Percentiles rank a stretch among this genome's conserved stretches.
Evolutionary conservation across 2,113 vertebrate genomes (phyloP).

Genomic region (Calonectris borealis): DNA sequence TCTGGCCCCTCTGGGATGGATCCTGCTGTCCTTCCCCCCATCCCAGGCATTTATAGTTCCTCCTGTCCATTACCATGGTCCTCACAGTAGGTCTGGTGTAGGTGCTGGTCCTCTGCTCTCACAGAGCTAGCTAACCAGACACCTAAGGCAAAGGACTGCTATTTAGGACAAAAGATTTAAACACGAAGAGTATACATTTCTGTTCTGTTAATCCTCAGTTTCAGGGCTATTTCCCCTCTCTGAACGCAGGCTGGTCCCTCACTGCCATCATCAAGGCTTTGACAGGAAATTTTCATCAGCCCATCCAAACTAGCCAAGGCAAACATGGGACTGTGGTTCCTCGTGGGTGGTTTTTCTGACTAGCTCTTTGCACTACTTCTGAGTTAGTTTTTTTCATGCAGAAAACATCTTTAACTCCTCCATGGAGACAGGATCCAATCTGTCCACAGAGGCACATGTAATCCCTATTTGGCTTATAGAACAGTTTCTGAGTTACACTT

Average conservation of each 20-base stretch:
- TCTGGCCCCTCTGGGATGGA: not conserved
- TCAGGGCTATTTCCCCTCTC: not conserved
- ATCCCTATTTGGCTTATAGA: not conserved
- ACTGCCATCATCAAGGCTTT: not conserved
- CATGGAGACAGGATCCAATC: not conserved
- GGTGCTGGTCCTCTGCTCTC: not conserved
- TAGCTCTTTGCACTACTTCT: not conserved
- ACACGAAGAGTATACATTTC: not conserved
- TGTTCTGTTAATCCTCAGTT: not conserved
- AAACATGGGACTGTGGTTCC: not conserved
- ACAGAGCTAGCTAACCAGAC: not conserved
- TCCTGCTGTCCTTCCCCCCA: not conserved
- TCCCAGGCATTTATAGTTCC: not conserved
- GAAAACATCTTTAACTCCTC: not conserved
- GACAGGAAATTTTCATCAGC: not conserved
- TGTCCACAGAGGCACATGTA: not conserved
- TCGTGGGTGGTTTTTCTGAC: not conserved
- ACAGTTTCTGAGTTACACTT: not conserved
- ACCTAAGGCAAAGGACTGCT: not conserved
- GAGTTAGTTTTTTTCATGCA: not conserved
- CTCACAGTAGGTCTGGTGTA: rapidly evolving
- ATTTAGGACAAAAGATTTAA: not conserved
- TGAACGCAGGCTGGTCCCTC: not conserved
- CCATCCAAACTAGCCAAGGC: not conserved
- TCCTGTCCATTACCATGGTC: not conserved